Base-by-base conservation (phyloP, 2,888 invertebrate genomes). In the Cosmia trapezina region DNA sequence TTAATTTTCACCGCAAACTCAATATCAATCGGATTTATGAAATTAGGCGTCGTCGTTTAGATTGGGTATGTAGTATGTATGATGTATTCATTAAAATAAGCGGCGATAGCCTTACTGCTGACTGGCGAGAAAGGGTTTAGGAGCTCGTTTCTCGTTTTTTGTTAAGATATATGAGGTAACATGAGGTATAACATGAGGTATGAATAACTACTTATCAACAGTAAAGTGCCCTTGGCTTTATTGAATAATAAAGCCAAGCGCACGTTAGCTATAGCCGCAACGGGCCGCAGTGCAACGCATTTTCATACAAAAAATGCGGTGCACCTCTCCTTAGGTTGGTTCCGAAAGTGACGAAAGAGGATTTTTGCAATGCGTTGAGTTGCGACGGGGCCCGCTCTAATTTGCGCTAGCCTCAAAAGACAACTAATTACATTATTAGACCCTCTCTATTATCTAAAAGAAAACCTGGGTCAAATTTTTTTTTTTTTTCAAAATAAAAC, bases 1-100 rank as follows among this genome's bases (percentile, higher is more conserved):
- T 80, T 69, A 66, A 69, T 80, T 66, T 69, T 47, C 74, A 57
- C 19, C 57, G 54, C 49, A 63, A 65, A 74, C 33, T 56, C 51
- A 59, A 37, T 66, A 68, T 51, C 47, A 69, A 59, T 75, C 45
- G 12, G 41, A 66, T 74, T 73, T 65, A 63, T 80, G 37, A 51
- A 63, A 83, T 83, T 72, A 59, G 51, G 43, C 6, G 33, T 12
- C 6, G 33, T 12, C 8, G 49, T 56, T 49, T 61, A 37, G 33
- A 78, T 54, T 12, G 17, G 2, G 2, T 53, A n/a, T 28, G 19
- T 12, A 6, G 2, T 53, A n/a, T 28, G 19, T 12, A 6, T 33
- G 28, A 43, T n/a, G 41, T 28, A 7, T 62, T 47, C 41, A 47
- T 47, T 79, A 9, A 33, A 73, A 45, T 19, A 17, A 51, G n/a